Evolutionary conservation across 2,113 vertebrate genomes (phyloP).

Genomic region (Arizona elegans): DNA sequence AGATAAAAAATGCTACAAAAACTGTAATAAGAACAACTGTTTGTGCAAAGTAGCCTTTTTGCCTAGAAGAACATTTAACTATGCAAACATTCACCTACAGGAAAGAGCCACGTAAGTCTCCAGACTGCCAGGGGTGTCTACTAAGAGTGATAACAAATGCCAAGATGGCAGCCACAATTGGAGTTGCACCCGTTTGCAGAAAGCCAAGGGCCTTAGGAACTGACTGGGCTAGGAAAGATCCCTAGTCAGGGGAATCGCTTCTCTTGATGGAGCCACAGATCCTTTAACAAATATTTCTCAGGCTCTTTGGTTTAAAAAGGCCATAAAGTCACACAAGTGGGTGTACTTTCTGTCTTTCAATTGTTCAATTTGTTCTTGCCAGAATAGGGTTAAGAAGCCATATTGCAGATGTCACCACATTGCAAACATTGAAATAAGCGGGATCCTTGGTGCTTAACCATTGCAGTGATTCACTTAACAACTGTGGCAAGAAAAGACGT

Average conservation of each 20-base stretch:
- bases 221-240: neutral
- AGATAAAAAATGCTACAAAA: neutral
- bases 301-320: neutral
- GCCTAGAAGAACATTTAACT: neutral
- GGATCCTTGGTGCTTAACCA: too few species aligned
- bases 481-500: too few species aligned
- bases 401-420: neutral
- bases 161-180: neutral
- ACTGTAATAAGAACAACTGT: neutral
- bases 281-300: neutral
- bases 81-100: neutral
- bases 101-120: neutral
- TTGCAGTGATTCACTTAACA: too few species aligned
- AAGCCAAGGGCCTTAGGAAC: neutral
- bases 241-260: neutral
- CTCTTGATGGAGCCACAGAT: neutral
- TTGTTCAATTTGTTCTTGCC: neutral
- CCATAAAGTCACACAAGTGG: neutral
- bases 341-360: neutral
- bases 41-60: neutral
- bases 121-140: neutral
- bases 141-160: neutral
- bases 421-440: neutral
- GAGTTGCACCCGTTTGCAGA: neutral
- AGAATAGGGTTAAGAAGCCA: neutral